These are phyloP conservation scores for Urocolius indicus DNA, from an alignment of 2,113 vertebrate genomes.

Conservation along the genomic window DNA sequence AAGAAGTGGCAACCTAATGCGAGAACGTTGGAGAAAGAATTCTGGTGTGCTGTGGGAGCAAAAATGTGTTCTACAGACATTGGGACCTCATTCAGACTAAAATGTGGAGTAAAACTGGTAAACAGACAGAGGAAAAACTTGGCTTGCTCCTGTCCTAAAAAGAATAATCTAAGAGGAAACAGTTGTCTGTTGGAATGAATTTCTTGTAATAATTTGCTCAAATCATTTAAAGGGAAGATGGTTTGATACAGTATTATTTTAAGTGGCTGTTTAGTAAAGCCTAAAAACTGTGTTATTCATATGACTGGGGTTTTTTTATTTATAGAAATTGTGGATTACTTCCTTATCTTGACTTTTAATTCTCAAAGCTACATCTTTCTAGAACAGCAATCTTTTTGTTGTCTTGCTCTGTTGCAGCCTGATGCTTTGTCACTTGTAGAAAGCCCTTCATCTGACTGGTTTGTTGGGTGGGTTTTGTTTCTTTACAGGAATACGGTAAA, in stretches of 20 bases:
- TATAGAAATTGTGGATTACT: background rate
- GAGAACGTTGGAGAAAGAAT: background rate
- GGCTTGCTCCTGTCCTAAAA: background rate
- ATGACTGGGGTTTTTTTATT: background rate
- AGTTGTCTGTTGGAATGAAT: background rate
- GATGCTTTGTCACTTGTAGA: background rate
- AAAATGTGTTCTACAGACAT: background rate
- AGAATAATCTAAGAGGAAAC: background rate
- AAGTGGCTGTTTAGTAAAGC: background rate
- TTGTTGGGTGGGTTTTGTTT: background rate
- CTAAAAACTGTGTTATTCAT: background rate
- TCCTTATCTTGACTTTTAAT: background rate
- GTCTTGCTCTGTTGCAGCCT: background rate
- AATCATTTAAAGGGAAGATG: background rate
- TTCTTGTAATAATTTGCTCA: background rate
- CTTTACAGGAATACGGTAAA: conserved; percentile 12
- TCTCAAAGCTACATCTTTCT: background rate
- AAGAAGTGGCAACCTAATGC: background rate
- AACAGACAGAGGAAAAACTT: background rate
- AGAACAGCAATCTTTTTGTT: background rate
- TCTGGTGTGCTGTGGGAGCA: background rate
- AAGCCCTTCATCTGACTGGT: background rate
- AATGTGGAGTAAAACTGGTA: background rate
- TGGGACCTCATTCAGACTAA: background rate
- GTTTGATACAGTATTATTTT: background rate